Evolutionary conservation across 2,113 vertebrate species (phyloP).

Genomic region (Micromys minutus): DNA sequence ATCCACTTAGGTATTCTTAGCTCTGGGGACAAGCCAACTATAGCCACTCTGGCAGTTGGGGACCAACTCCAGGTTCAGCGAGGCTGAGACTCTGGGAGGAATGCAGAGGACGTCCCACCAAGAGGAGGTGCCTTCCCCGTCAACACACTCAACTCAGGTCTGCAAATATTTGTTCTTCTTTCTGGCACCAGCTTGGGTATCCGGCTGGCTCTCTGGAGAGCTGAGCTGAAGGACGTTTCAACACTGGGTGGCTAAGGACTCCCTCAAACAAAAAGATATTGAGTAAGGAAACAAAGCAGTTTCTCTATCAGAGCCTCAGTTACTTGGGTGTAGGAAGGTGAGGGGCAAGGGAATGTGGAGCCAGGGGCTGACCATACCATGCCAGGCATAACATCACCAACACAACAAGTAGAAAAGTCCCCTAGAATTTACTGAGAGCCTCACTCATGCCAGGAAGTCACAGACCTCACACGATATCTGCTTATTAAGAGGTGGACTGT

Average conservation of each 20-base stretch:
- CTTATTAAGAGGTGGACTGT: background rate
- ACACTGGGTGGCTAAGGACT: background rate
- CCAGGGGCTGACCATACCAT: fast-evolving
- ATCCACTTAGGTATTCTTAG: background rate
- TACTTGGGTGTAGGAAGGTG: background rate
- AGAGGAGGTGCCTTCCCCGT: no score
- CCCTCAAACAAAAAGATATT: background rate
- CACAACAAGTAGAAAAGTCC: background rate
- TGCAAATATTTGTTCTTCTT: background rate
- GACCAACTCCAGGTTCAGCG: background rate
- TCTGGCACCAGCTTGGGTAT: background rate
- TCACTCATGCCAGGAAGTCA: no score
- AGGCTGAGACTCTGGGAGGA: background rate
- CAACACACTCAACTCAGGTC: background rate
- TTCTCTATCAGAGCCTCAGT: background rate
- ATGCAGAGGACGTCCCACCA: background rate
- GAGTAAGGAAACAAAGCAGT: background rate
- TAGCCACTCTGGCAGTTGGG: fast-evolving
- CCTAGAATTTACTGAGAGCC: background rate
- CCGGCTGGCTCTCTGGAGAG: background rate
- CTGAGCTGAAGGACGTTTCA: background rate
- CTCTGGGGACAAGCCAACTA: background rate
- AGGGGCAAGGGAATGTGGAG: background rate
- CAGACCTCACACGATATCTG: fast-evolving
- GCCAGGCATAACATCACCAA: background rate